Evolutionary conservation across 2,888 invertebrate genomes (phyloP).

Genomic region (Trichopoda pennipes): DNA sequence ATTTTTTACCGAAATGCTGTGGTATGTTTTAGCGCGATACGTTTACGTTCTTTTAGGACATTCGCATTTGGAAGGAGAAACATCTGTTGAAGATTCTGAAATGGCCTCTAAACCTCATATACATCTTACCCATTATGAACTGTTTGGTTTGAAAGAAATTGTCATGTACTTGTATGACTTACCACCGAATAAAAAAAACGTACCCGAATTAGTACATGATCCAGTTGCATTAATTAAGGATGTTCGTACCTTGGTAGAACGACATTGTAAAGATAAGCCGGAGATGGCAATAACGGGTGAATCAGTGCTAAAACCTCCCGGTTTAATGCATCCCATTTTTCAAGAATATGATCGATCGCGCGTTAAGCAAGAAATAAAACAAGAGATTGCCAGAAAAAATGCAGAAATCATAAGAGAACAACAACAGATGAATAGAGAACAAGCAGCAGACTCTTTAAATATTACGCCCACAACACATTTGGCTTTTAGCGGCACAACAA

Average conservation of each 20-base stretch:
- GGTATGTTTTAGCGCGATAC: conserved; percentile 97
- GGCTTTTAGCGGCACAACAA: conserved; percentile 63
- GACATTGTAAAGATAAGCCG: conserved; percentile 92
- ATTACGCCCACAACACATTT: conserved; percentile 53
- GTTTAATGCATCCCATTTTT: conserved; percentile 70
- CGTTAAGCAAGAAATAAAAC: conserved; percentile 79
- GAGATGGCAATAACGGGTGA: conserved; percentile 91
- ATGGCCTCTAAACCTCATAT: conserved; percentile 82
- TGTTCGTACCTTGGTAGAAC: conserved; percentile 92
- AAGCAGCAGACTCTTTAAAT: conserved; percentile 70
- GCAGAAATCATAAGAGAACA: conserved; percentile 76
- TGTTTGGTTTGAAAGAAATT: conserved; percentile 92
- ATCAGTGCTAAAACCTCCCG: conserved; percentile 84
- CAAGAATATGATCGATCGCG: conserved; percentile 77
- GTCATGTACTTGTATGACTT: conserved; percentile 95
- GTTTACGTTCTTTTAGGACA: conserved; percentile 92
- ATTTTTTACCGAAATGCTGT: conserved; percentile 98
- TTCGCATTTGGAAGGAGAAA: conserved; percentile 85
- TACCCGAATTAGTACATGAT: conserved; percentile 94
- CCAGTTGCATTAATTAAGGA: conserved; percentile 94
- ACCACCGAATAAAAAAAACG: conserved; percentile 93
- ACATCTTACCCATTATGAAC: conserved; percentile 89
- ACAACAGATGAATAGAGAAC: conserved; percentile 72
- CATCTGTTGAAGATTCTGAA: conserved; percentile 77
- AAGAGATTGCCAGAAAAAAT: conserved; percentile 78